Percentiles rank a stretch among this genome's conserved stretches.
Evolutionary conservation across 2,797 vertebrate species (phyloP).

Genomic region (Microctenopoma steveboyesi): DNA sequence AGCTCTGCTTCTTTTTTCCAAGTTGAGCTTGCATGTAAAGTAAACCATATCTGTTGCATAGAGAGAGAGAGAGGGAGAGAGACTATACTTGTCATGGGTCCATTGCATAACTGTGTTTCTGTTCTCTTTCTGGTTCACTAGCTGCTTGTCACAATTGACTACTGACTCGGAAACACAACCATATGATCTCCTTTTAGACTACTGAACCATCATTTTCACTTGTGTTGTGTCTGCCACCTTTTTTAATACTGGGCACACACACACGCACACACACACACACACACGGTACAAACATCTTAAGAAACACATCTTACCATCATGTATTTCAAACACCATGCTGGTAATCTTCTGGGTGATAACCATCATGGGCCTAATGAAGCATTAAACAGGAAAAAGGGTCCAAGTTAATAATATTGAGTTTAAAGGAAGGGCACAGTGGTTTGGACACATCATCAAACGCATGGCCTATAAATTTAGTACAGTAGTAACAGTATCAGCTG

Average conservation of each 20-base stretch:
- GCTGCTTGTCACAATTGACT: slow-evolving; percentile 44
- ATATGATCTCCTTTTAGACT: slow-evolving; percentile 46
- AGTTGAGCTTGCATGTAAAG: slow-evolving; percentile 6
- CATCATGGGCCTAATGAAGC: slow-evolving; percentile 92
- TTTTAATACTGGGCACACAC: background rate
- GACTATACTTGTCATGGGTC: slow-evolving; percentile 16
- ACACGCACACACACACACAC: slow-evolving; percentile 10
- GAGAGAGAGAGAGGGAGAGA: background rate
- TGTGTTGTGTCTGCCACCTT: slow-evolving; percentile 31
- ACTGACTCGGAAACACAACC: slow-evolving; percentile 38
- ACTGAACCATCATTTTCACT: slow-evolving; percentile 46
- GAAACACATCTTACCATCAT: slow-evolving; percentile 89
- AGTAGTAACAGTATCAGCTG: slow-evolving; percentile 10
- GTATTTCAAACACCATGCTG: slow-evolving; percentile 95
- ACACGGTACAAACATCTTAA: background rate
- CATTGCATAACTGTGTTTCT: slow-evolving; percentile 62
- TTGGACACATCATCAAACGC: background rate
- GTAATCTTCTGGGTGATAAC: slow-evolving; percentile 99
- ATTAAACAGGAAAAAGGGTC: slow-evolving; percentile 5
- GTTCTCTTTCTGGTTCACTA: slow-evolving; percentile 58
- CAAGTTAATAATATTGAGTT: slow-evolving; percentile 1
- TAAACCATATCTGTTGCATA: slow-evolving; percentile 1
- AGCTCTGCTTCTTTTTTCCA: slow-evolving; percentile 4
- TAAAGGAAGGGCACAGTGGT: background rate
- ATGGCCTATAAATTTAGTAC: slow-evolving; percentile 2